Evolutionary conservation across 35 echinoderm and acorn worm species (phyloP).

Genomic region (Acanthaster planci): DNA sequence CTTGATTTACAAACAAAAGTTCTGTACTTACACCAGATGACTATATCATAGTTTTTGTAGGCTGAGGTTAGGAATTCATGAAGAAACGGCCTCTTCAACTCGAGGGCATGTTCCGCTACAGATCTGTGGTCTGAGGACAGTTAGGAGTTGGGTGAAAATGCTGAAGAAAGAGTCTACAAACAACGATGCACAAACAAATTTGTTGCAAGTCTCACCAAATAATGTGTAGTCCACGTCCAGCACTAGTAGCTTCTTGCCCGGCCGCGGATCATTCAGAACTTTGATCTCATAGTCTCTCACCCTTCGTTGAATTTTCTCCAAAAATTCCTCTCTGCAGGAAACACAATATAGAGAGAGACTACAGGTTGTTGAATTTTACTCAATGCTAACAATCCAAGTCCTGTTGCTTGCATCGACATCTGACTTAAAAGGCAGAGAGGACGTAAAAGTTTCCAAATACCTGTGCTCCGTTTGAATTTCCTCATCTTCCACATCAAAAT

Average conservation of each 20-base stretch:
- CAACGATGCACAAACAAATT: too few species aligned
- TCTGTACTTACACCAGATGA: constrained; percentile 97
- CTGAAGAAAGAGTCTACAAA: too few species aligned
- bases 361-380: too few species aligned
- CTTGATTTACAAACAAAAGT: background rate
- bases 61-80: constrained; percentile 97
- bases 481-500: constrained; percentile 97
- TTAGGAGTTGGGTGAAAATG: background rate
- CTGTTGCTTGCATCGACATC: too few species aligned
- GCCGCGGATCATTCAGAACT: constrained; percentile 77
- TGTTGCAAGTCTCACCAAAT: constrained; percentile 89
- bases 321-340: constrained; percentile 75
- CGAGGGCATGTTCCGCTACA: constrained; percentile 88
- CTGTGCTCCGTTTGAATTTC: constrained; percentile 90
- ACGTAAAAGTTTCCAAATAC: constrained; percentile 36
- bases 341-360: background rate
- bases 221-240: constrained; percentile 98
- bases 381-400: too few species aligned
- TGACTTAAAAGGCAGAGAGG: too few species aligned
- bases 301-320: constrained; percentile 84
- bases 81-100: constrained; percentile 84
- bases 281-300: constrained; percentile 91
- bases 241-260: constrained; percentile 94
- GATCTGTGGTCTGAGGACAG: constrained; percentile 86
- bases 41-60: constrained; percentile 96